Percentiles rank a stretch among this genome's conserved stretches.
phyloP scores from a whole-genome alignment of 1,140 invertebrate species.

The Drosophila melanica region DNA sequence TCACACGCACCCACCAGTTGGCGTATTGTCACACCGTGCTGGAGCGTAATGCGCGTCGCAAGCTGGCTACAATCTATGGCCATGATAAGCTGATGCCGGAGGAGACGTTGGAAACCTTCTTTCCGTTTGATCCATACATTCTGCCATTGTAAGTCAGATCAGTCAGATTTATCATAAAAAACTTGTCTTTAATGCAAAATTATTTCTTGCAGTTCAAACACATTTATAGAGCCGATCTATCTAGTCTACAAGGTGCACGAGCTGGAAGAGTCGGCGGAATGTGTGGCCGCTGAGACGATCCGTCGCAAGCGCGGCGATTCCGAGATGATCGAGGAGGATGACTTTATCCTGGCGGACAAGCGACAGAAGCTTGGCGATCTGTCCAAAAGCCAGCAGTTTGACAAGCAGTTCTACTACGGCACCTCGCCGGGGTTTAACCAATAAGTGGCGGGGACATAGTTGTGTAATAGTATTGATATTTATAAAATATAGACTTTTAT shows the following conservation, averaged over 20 bases:
- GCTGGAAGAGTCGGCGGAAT: slow-evolving; percentile 41
- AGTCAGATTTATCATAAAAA: background rate
- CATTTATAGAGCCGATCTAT: slow-evolving; percentile 57
- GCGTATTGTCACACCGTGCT: slow-evolving; percentile 96
- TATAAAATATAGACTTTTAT: slow-evolving; percentile 39
- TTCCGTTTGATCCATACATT: slow-evolving; percentile 93
- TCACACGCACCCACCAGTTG: slow-evolving; percentile 94
- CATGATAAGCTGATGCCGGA: slow-evolving; percentile 84
- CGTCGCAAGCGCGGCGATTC: slow-evolving; percentile 82
- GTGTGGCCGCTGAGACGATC: slow-evolving; percentile 4
- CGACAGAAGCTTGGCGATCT: slow-evolving; percentile 66
- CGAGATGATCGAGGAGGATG: slow-evolving; percentile 77
- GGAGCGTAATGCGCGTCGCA: slow-evolving; percentile 91
- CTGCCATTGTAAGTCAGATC: slow-evolving; percentile 84
- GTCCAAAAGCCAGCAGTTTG: slow-evolving; percentile 65
- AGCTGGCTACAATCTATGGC: slow-evolving; percentile 86
- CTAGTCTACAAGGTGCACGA: slow-evolving; percentile 61
- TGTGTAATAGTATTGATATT: slow-evolving; percentile 35
- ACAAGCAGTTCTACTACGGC: slow-evolving; percentile 67
- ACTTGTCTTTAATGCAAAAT: slow-evolving; percentile 37
- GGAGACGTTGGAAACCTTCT: slow-evolving; percentile 88
- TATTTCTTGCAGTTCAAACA: slow-evolving; percentile 52
- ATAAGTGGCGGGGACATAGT: slow-evolving; percentile 27
- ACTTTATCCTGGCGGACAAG: slow-evolving; percentile 77
- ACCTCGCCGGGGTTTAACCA: slow-evolving; percentile 66